Base-by-base conservation (phyloP, 2,888 invertebrate species). In the Hartigia nigra region DNA sequence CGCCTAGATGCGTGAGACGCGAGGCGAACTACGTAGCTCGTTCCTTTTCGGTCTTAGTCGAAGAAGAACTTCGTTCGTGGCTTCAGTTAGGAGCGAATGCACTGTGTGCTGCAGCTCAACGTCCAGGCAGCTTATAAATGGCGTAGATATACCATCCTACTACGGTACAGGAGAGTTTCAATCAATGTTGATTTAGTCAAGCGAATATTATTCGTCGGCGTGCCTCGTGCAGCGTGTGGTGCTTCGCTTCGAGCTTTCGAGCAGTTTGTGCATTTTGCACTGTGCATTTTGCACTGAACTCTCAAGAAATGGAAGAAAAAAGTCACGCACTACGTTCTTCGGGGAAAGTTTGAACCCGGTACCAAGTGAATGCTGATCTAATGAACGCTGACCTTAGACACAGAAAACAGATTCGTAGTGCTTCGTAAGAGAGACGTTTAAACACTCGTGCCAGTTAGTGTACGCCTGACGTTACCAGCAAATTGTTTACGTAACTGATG, bases 1-100 rank as follows among this genome's bases (percentile, higher is more conserved):
- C 86, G 85, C 86, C 82, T 83, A 82, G 86, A 83, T 76, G 77
- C 74, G 75, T 77, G 76, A 55, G 55, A 23, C 55, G 55, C 23
- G 55, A 55, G 23, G 23, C 31, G 31, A 75, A 75, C 34, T 31
- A 34, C 75, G 23, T 75, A 35, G 34, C 75, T 32, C 31, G n/a
- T 32, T 75, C 34, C 75, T 75, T 75, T 36, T 75, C 75, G 34
- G 75, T 35, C 36, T 35, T 34, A 75, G 36, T 75, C 75, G 31
- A 75, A 75, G 31, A 75, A 75, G 31, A 36, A 5, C 36, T 75
- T 75, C 37, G 74, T 74, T 74, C 31, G 34, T 55, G 23, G 55
- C 55, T 55, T 55, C 55, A 55, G 55, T 55, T 55, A 55, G 5
- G 55, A 55, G 55, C 55, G 55, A 55, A 55, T 55, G 55, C 55